Evolutionary conservation across 2,797 vertebrate species (phyloP).

Genomic region (Synanceia verrucosa): DNA sequence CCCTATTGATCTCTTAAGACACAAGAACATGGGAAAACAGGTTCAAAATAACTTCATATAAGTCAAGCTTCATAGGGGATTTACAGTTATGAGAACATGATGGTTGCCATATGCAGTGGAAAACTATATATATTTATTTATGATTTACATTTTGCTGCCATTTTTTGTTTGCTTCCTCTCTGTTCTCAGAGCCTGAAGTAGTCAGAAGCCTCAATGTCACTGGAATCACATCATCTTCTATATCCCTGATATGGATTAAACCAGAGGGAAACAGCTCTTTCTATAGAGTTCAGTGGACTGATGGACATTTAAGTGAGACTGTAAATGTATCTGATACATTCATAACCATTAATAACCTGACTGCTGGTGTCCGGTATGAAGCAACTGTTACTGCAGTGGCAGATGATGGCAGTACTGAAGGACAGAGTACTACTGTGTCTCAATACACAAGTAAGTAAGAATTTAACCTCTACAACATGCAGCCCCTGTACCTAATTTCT

Average conservation of each 20-base stretch:
- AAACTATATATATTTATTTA: too few species aligned
- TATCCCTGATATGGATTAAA: conserved; percentile 38
- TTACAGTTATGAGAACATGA: neutral
- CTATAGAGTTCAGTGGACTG: conserved; percentile 38
- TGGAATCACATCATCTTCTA: conserved; percentile 29
- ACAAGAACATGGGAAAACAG: too few species aligned
- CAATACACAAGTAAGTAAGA: conserved; percentile 42
- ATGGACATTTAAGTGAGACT: neutral
- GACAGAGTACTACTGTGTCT: neutral
- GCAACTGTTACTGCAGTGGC: conserved; percentile 31
- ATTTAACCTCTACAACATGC: too few species aligned
- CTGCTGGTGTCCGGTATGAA: neutral
- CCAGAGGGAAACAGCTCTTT: conserved; percentile 16
- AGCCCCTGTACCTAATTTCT: too few species aligned
- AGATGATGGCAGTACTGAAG: conserved; percentile 13
- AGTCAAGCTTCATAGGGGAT: rapidly evolving
- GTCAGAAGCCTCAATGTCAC: neutral
- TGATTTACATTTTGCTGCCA: neutral
- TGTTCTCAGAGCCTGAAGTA: conserved; percentile 31
- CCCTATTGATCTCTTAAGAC: too few species aligned
- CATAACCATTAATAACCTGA: conserved; percentile 16
- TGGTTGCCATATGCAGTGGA: neutral
- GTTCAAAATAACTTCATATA: neutral
- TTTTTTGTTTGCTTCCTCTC: neutral
- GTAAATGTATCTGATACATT: neutral